These are phyloP conservation scores for Solen grandis DNA, from an alignment of 1,140 invertebrate species.

Conservation along the genomic window DNA sequence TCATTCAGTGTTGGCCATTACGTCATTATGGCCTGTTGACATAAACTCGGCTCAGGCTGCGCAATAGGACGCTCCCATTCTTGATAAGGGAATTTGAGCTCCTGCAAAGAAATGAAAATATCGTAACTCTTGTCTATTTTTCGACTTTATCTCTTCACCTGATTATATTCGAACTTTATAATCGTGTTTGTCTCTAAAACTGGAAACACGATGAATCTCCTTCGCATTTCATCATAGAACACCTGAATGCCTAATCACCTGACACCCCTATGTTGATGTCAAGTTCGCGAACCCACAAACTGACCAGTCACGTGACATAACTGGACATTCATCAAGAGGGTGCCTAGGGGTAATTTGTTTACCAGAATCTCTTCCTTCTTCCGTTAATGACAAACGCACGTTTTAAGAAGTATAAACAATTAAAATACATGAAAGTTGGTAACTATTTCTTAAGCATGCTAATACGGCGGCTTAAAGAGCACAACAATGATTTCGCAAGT, in stretches of 20 bases:
- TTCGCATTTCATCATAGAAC: no score
- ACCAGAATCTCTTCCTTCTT: background rate
- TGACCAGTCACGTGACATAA: slow-evolving; percentile 58
- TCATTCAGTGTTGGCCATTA: slow-evolving; percentile 49
- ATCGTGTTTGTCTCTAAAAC: background rate
- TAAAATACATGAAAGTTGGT: no score
- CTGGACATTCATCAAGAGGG: slow-evolving; percentile 29
- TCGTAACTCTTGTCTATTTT: no score
- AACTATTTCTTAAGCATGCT: no score
- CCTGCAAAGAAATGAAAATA: no score
- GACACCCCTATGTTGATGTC: background rate
- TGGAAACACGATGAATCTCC: background rate
- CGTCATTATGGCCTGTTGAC: slow-evolving; percentile 52
- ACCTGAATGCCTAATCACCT: background rate
- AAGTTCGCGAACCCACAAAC: slow-evolving; percentile 11
- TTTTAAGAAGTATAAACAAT: no score
- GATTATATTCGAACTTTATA: background rate
- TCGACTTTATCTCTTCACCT: background rate
- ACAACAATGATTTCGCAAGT: no score
- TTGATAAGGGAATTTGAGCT: background rate
- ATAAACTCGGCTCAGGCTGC: slow-evolving; percentile 28
- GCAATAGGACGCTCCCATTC: slow-evolving; percentile 42
- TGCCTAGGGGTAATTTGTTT: slow-evolving; percentile 32
- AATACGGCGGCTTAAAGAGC: no score
- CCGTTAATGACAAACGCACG: background rate